These are phyloP conservation scores for Lithophane leautieri DNA, from an alignment of 2,888 invertebrate genomes.

Conservation along the genomic window DNA sequence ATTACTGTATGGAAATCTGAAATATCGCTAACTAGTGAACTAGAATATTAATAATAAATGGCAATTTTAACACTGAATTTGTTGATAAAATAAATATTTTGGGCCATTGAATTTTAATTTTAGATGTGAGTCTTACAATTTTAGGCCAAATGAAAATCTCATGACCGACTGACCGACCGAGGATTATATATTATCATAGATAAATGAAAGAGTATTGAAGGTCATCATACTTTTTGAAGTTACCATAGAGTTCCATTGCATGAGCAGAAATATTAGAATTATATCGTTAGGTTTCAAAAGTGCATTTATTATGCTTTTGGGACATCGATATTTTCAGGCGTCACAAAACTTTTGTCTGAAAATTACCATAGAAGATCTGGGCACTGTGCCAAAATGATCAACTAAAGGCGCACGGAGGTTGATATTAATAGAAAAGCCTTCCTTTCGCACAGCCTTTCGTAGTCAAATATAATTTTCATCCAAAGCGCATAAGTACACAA, in stretches of 20 bases:
- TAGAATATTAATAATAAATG: no score
- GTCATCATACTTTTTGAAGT: neutral
- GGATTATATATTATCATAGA: neutral
- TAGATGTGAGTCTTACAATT: conserved; percentile 21
- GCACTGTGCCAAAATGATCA: conserved; percentile 15
- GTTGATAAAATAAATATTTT: neutral
- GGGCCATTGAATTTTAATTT: neutral
- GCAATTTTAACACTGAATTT: no score
- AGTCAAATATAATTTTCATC: neutral
- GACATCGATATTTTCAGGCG: conserved; percentile 3
- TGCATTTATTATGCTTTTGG: neutral
- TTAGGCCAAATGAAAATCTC: conserved; percentile 15
- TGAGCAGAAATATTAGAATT: neutral
- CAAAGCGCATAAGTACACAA: neutral
- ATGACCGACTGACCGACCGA: neutral
- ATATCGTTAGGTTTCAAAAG: neutral
- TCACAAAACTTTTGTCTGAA: neutral
- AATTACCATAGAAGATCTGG: conserved; percentile 2
- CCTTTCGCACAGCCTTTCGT: neutral
- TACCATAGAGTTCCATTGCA: neutral
- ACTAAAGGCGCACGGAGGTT: neutral
- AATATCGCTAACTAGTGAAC: no score
- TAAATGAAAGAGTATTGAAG: conserved; percentile 24
- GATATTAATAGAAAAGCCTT: conserved; percentile 2
- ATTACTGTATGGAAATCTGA: no score